Conservation (phyloP, 1,140 invertebrate genomes). For the Elymnias hypermnestra region DNA sequence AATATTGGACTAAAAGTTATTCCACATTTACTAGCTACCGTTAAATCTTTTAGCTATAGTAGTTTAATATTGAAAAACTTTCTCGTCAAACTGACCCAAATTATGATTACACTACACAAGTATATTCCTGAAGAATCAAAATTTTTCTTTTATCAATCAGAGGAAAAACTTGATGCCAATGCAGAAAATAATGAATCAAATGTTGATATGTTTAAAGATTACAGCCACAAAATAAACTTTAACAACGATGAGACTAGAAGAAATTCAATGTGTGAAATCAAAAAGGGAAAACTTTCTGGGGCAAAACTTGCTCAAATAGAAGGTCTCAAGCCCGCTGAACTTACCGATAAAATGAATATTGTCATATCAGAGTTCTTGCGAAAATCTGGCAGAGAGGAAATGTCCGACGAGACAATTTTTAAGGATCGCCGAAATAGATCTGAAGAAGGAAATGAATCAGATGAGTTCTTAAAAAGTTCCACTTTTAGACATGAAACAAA, state of each 20-base stretch:
- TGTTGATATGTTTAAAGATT: not conserved
- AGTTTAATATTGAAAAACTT: slow-evolving; percentile 60
- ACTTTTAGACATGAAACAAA: slow-evolving; percentile 18
- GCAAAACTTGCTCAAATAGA: slow-evolving; percentile 54
- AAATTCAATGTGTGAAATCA: slow-evolving; percentile 5
- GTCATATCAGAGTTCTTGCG: slow-evolving; percentile 58
- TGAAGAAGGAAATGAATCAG: slow-evolving; percentile 30
- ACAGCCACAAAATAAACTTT: not conserved
- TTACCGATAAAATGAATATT: slow-evolving; percentile 52
- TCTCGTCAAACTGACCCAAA: slow-evolving; percentile 63
- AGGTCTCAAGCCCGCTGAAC: slow-evolving; percentile 42
- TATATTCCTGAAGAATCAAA: slow-evolving; percentile 39
- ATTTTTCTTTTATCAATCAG: not conserved
- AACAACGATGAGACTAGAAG: not conserved
- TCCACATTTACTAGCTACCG: slow-evolving; percentile 37
- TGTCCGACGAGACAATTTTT: slow-evolving; percentile 14
- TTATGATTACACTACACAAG: slow-evolving; percentile 60
- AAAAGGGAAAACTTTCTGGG: slow-evolving; percentile 37
- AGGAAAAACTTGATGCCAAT: slow-evolving; percentile 2
- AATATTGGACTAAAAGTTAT: slow-evolving; percentile 51
- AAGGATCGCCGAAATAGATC: slow-evolving; percentile 6
- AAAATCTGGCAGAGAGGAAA: slow-evolving; percentile 40
- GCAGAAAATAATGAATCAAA: slow-evolving; percentile 6
- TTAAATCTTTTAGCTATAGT: slow-evolving; percentile 37
- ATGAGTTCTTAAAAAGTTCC: slow-evolving; percentile 15